These are phyloP conservation scores for Cataglyphis hispanica DNA, from an alignment of 1,140 invertebrate genomes.

Conservation along the genomic window DNA sequence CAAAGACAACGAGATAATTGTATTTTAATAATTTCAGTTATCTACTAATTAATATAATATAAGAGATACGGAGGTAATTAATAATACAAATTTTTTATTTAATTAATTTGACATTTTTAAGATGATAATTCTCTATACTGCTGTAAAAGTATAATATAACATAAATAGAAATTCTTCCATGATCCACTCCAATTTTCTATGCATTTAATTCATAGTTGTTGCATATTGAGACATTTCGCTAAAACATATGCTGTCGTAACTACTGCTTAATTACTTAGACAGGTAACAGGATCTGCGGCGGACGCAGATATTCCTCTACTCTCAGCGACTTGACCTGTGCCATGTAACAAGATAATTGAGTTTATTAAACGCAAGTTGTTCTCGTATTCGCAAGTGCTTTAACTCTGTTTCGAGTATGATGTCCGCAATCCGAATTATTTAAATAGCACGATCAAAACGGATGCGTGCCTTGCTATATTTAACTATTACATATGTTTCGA, in stretches of 20 bases:
- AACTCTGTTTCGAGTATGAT: conserved; percentile 41
- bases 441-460: conserved; percentile 23
- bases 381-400: conserved; percentile 59
- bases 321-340: conserved; percentile 74
- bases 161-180: conserved; percentile 37
- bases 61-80: background rate
- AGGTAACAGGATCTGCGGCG: conserved; percentile 68
- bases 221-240: conserved; percentile 58
- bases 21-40: background rate
- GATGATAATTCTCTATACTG: background rate
- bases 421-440: conserved; percentile 45
- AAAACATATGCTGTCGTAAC: conserved; percentile 74
- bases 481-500: background rate
- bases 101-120: background rate
- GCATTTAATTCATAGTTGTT: conserved; percentile 41
- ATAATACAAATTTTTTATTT: background rate
- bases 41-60: background rate
- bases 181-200: conserved; percentile 60
- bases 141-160: conserved; percentile 27
- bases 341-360: conserved; percentile 75
- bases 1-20: background rate
- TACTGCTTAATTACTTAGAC: conserved; percentile 77
- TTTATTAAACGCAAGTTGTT: conserved; percentile 74
- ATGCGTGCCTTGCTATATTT: background rate
- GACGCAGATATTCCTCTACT: conserved; percentile 68